phyloP scores from a whole-genome alignment of 2,888 invertebrate species.

The Drosophila parthenogenetica region DNA sequence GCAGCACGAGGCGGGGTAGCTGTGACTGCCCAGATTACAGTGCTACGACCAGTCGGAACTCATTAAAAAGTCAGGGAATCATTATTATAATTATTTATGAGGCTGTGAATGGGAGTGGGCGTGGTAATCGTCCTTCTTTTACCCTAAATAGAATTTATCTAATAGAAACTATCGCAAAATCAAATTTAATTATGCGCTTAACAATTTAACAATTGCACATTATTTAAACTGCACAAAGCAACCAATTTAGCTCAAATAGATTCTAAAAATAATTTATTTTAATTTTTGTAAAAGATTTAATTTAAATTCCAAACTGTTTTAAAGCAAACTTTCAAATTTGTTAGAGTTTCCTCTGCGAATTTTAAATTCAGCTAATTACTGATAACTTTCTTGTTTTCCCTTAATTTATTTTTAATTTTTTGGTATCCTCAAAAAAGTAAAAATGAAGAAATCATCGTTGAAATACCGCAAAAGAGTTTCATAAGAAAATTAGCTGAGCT shows the following conservation, averaged over 20 bases:
- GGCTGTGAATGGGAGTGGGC: too few relatives aligned
- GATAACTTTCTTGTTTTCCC: background rate
- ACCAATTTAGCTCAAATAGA: too few relatives aligned
- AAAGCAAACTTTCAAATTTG: background rate
- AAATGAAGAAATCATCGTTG: conserved; percentile 25
- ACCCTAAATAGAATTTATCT: conserved; percentile 34
- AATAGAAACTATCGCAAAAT: conserved; percentile 45
- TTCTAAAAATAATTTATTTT: too few relatives aligned
- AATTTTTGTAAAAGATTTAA: too few relatives aligned
- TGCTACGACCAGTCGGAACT: conserved; percentile 25
- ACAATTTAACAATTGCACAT: conserved; percentile 54
- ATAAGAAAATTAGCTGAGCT: conserved; percentile 29
- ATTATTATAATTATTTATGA: conserved; percentile 45
- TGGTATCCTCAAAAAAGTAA: background rate
- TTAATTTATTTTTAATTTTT: background rate
- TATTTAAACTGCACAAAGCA: conserved; percentile 13
- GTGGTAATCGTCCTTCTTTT: background rate
- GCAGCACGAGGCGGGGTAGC: background rate
- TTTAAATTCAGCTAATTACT: conserved; percentile 6
- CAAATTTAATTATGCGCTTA: conserved; percentile 57
- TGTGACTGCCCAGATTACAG: conserved; percentile 32
- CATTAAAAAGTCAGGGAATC: conserved; percentile 48
- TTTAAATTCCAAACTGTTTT: too few relatives aligned
- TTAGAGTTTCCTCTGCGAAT: background rate
- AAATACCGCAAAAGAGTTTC: conserved; percentile 20